Conservation (phyloP, 2,888 invertebrate genomes). For the Blera fallax region DNA sequence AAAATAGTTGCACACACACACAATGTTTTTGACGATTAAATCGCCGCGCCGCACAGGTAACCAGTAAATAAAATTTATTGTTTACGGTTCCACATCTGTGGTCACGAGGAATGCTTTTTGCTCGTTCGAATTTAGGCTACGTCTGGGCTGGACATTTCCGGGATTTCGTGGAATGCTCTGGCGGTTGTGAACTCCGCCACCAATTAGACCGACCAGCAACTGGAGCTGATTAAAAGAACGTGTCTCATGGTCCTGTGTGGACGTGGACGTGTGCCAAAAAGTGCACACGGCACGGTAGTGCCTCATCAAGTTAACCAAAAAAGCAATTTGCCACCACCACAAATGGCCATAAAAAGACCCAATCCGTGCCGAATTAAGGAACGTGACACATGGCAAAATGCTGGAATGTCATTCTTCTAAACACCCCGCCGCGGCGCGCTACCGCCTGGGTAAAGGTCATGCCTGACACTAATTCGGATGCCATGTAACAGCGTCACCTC, state of each 20-base stretch:
- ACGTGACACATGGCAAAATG: neutral
- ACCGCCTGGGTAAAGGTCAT: slow-evolving; percentile 45
- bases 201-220: neutral
- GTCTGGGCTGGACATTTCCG: slow-evolving; percentile 17
- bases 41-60: slow-evolving; percentile 39
- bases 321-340: neutral
- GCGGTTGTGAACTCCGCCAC: neutral
- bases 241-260: no score
- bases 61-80: slow-evolving; percentile 52
- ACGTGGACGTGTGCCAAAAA: neutral
- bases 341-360: neutral
- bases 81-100: slow-evolving; percentile 63
- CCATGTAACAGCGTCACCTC: slow-evolving; percentile 6
- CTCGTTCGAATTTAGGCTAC: neutral
- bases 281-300: neutral
- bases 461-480: slow-evolving; percentile 26
- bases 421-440: neutral
- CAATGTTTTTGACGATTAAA: slow-evolving; percentile 41
- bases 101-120: slow-evolving; percentile 39
- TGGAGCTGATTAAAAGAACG: neutral
- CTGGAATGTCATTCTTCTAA: neutral
- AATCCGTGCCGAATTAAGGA: neutral
- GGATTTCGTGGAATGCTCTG: slow-evolving; percentile 18
- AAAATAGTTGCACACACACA: slow-evolving; percentile 6
- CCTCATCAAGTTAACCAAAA: slow-evolving; percentile 10